Percentiles rank a stretch among this genome's conserved stretches.
phyloP scores from a whole-genome alignment of 2,797 vertebrate species.

The Falco biarmicus region DNA sequence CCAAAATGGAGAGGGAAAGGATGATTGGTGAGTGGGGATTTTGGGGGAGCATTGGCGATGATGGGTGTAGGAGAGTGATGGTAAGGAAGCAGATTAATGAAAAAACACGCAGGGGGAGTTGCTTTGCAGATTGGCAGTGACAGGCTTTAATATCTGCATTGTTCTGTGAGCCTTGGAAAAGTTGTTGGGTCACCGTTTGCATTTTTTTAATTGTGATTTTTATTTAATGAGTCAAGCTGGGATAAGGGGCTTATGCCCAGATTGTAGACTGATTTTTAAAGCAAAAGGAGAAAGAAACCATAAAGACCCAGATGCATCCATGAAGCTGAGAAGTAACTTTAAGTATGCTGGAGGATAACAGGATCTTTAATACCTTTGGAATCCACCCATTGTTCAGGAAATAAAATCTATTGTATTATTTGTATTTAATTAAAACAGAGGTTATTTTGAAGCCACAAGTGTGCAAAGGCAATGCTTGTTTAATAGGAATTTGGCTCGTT shows the following conservation, averaged over 20 bases:
- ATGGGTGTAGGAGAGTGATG: neutral
- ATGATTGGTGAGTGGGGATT: neutral
- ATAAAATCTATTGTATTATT: constrained; percentile 23
- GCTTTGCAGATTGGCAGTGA: constrained; percentile 4
- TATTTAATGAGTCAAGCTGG: constrained; percentile 25
- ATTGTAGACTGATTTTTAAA: neutral
- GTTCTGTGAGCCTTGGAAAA: constrained; percentile 22
- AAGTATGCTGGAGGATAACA: constrained; percentile 39
- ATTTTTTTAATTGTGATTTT: neutral
- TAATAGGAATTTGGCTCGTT: constrained; percentile 25
- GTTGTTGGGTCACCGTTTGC: neutral
- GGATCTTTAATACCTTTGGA: constrained; percentile 28
- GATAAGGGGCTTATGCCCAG: constrained; percentile 29
- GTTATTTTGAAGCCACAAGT: neutral
- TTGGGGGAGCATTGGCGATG: neutral
- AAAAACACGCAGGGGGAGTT: constrained; percentile 16
- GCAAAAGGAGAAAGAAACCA: constrained; percentile 20
- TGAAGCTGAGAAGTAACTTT: constrained; percentile 55
- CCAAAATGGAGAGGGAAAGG: constrained; percentile 17
- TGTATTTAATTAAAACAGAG: neutral
- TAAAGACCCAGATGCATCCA: neutral
- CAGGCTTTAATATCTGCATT: constrained; percentile 41
- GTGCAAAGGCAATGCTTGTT: constrained; percentile 22
- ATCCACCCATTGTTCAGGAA: neutral
- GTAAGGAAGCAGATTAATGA: neutral